Evolutionary conservation across 2,888 invertebrate species (phyloP).

Genomic region (Cephonodes hylas): DNA sequence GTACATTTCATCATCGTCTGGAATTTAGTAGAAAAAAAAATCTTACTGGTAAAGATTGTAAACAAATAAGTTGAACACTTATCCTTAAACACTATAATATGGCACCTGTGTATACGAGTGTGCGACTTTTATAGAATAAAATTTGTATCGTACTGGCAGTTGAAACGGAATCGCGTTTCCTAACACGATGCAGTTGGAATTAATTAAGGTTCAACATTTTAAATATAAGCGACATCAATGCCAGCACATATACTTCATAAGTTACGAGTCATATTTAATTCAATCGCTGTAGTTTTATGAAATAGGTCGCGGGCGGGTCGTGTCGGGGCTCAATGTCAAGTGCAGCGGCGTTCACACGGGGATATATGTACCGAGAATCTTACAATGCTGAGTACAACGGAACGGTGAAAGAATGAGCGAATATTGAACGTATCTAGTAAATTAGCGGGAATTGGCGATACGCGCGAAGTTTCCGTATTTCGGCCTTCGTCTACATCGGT

Average conservation of each 20-base stretch:
- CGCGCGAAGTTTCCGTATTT: constrained; percentile 55
- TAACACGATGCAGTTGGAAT: background rate
- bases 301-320: constrained; percentile 39
- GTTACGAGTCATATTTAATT: constrained; percentile 19
- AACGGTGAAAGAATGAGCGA: background rate
- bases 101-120: too few species aligned
- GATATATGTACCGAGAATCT: constrained; percentile 32
- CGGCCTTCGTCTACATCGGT: constrained; percentile 49
- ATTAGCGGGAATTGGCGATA: constrained; percentile 55
- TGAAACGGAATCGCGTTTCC: background rate
- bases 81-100: too few species aligned
- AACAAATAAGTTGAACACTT: too few species aligned
- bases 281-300: constrained; percentile 45
- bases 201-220: background rate
- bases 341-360: constrained; percentile 43
- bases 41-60: too few species aligned
- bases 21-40: too few species aligned
- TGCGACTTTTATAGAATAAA: too few species aligned
- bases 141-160: background rate
- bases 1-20: too few species aligned
- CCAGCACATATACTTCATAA: background rate
- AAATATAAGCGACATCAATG: background rate
- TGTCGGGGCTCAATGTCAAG: constrained; percentile 61
- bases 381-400: background rate
- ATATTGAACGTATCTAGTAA: constrained; percentile 22